Evolutionary conservation across 2,113 vertebrate species (phyloP).

Genomic region (Diphyllodes magnificus): DNA sequence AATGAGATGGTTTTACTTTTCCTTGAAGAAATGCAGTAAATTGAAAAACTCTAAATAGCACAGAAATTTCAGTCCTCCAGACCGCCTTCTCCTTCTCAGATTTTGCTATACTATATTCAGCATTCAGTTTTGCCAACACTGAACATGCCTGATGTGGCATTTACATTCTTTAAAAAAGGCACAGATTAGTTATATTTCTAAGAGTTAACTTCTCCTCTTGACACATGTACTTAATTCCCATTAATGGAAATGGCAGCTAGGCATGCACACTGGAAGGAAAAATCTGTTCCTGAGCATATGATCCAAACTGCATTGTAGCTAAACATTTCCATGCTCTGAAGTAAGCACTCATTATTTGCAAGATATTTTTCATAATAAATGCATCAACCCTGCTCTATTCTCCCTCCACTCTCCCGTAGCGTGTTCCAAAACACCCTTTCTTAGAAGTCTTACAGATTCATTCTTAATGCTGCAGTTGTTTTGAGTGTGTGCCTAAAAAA

Average conservation of each 20-base stretch:
- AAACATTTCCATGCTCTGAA: conserved; percentile 60
- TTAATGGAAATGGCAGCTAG: conserved; percentile 68
- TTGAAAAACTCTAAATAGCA: conserved; percentile 55
- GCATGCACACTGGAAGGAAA: conserved; percentile 50
- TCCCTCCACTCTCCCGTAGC: neutral
- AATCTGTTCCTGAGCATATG: conserved; percentile 58
- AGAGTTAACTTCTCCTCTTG: conserved; percentile 65
- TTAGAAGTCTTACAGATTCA: neutral
- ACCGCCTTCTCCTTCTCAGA: conserved; percentile 42
- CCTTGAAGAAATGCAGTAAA: conserved; percentile 45
- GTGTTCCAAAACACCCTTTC: neutral
- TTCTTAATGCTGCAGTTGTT: neutral
- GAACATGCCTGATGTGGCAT: conserved; percentile 57
- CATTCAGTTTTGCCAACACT: conserved; percentile 46
- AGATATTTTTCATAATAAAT: conserved; percentile 41
- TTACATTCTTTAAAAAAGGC: conserved; percentile 58
- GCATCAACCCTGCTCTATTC: neutral
- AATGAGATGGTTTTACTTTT: conserved; percentile 52
- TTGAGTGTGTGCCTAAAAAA: neutral
- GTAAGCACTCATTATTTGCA: conserved; percentile 17
- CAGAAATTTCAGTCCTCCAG: conserved; percentile 58
- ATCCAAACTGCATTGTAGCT: conserved; percentile 58
- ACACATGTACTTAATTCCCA: conserved; percentile 67
- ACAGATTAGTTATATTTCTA: conserved; percentile 52
- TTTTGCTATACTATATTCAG: conserved; percentile 56